These are phyloP conservation scores for Ophioninae sp. DNA, from an alignment of 2,888 invertebrate genomes.

Conservation along the genomic window DNA sequence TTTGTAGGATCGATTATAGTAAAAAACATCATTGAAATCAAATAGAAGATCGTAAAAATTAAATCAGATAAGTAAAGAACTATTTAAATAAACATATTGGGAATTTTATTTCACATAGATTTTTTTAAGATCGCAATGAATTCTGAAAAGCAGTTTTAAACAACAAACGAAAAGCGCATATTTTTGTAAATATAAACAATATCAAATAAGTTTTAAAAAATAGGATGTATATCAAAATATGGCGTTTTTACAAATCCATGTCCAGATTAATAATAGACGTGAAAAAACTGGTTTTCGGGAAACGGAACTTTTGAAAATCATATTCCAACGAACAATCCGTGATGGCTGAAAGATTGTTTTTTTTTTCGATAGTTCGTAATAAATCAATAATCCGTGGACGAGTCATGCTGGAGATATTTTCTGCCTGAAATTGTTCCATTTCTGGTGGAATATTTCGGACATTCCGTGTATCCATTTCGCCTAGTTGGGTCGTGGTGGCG, in stretches of 20 bases:
- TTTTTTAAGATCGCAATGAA: too few relatives aligned
- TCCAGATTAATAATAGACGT: neutral
- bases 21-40: too few relatives aligned
- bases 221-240: neutral
- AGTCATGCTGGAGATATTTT: neutral
- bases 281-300: neutral
- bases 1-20: too few relatives aligned
- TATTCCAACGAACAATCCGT: neutral
- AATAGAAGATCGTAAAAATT: too few relatives aligned
- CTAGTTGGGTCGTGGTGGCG: neutral
- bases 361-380: neutral
- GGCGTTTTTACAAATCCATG: neutral
- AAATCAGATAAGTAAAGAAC: too few relatives aligned
- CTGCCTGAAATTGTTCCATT: neutral
- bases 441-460: neutral
- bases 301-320: neutral
- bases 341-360: neutral
- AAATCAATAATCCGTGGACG: neutral
- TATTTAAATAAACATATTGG: too few relatives aligned
- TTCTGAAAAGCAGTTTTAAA: too few relatives aligned
- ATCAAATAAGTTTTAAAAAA: too few relatives aligned
- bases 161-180: too few relatives aligned
- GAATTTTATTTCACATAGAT: too few relatives aligned
- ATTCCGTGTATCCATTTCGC: conserved; percentile 20
- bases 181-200: too few relatives aligned